phyloP scores from a whole-genome alignment of 2,797 vertebrate species.

The Nyctalus aviator region DNA sequence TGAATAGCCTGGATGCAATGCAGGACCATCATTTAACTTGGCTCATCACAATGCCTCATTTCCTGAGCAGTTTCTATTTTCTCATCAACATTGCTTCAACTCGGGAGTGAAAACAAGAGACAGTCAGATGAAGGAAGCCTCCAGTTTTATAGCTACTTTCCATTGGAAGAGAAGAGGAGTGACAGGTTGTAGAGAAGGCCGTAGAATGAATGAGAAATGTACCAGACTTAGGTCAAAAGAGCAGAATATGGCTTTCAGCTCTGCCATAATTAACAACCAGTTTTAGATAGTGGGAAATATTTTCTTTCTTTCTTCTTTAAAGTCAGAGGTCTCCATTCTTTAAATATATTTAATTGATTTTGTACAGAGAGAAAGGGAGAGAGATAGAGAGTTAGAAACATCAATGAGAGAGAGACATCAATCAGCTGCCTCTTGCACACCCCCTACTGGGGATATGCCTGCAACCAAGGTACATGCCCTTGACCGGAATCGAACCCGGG shows the following conservation, averaged over 20 bases:
- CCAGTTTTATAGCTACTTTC: not conserved
- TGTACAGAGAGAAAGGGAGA: too few relatives aligned
- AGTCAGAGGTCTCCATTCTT: not conserved
- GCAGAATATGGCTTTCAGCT: not conserved
- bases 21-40: not conserved
- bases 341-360: not conserved
- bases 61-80: slow-evolving; percentile 50
- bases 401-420: too few relatives aligned
- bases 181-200: not conserved
- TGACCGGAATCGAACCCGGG: too few relatives aligned
- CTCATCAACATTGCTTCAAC: not conserved
- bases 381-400: too few relatives aligned
- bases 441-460: too few relatives aligned
- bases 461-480: too few relatives aligned
- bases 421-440: too few relatives aligned
- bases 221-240: not conserved
- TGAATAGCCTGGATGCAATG: not conserved
- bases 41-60: not conserved
- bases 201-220: not conserved
- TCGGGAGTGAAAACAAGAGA: slow-evolving; percentile 24
- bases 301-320: not conserved
- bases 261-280: not conserved
- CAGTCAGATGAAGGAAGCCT: not conserved
- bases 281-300: not conserved
- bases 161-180: not conserved